These are phyloP conservation scores for Rallus crepitans DNA, from an alignment of 2,797 vertebrate genomes.

Conservation along the genomic window DNA sequence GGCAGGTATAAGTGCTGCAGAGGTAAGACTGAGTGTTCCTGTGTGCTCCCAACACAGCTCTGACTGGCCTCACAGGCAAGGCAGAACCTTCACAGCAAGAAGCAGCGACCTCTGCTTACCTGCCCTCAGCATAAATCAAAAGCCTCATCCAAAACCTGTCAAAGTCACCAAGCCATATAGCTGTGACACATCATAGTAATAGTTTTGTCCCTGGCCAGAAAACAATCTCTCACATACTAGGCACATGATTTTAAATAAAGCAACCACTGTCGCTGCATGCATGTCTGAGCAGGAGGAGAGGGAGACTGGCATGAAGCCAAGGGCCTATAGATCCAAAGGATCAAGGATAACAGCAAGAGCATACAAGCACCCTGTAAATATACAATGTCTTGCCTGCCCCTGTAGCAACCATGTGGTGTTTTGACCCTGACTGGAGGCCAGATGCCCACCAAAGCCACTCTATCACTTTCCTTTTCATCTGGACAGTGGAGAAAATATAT, in stretches of 20 bases:
- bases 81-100: not conserved
- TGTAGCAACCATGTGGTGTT: too few relatives aligned
- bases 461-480: too few relatives aligned
- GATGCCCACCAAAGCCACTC: too few relatives aligned
- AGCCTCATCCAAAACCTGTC: not conserved
- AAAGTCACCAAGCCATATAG: not conserved
- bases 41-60: not conserved
- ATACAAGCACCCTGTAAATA: not conserved
- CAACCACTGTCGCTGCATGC: not conserved
- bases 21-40: not conserved
- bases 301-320: not conserved
- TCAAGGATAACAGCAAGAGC: not conserved
- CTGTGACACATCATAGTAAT: not conserved
- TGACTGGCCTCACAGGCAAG: not conserved
- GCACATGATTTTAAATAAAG: not conserved
- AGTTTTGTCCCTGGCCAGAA: not conserved
- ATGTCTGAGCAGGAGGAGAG: not conserved
- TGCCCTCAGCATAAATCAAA: not conserved
- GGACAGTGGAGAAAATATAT: too few relatives aligned
- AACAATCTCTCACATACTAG: not conserved
- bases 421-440: too few relatives aligned
- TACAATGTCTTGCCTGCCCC: not conserved
- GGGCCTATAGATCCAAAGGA: not conserved
- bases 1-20: not conserved
- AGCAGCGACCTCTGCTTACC: not conserved